phyloP scores from a whole-genome alignment of 2,797 vertebrate species.

The Discoglossus pictus region DNA sequence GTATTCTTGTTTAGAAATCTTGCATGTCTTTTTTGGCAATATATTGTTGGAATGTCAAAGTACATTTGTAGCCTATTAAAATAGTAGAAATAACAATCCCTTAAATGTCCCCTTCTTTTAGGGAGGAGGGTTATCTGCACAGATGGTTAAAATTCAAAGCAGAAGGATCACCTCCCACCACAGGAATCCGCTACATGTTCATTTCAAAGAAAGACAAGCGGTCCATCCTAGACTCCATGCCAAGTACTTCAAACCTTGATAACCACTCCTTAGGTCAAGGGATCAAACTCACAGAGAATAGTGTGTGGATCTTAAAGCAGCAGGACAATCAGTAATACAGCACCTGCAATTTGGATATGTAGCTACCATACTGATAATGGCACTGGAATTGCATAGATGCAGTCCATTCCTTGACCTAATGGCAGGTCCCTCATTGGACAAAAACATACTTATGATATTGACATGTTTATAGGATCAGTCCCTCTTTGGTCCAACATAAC shows the following conservation, averaged over 20 bases:
- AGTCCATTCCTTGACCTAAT: too few relatives aligned
- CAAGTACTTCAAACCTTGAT: constrained; percentile 39
- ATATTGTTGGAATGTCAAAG: constrained; percentile 56
- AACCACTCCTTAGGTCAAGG: constrained; percentile 28
- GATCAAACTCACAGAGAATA: constrained; percentile 19
- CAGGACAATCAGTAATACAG: not conserved
- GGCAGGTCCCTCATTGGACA: too few relatives aligned
- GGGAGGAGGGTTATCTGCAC: constrained; percentile 51
- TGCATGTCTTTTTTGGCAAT: constrained; percentile 19
- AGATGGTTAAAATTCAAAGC: constrained; percentile 63
- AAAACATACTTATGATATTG: too few relatives aligned
- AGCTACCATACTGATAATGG: too few relatives aligned
- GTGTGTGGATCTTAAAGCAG: constrained; percentile 2
- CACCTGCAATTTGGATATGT: too few relatives aligned
- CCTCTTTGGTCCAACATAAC: too few relatives aligned
- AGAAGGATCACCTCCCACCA: constrained; percentile 42
- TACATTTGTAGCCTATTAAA: constrained; percentile 60
- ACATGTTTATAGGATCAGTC: too few relatives aligned
- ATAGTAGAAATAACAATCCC: constrained; percentile 56
- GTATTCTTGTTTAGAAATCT: constrained; percentile 39
- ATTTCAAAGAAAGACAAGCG: not conserved
- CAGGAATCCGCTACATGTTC: constrained; percentile 29
- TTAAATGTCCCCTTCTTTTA: constrained; percentile 59
- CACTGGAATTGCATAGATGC: too few relatives aligned
- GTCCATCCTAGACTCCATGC: constrained; percentile 33